Evolutionary conservation across 2,113 vertebrate species (phyloP).

Genomic region (Hippopotamus amphibius): DNA sequence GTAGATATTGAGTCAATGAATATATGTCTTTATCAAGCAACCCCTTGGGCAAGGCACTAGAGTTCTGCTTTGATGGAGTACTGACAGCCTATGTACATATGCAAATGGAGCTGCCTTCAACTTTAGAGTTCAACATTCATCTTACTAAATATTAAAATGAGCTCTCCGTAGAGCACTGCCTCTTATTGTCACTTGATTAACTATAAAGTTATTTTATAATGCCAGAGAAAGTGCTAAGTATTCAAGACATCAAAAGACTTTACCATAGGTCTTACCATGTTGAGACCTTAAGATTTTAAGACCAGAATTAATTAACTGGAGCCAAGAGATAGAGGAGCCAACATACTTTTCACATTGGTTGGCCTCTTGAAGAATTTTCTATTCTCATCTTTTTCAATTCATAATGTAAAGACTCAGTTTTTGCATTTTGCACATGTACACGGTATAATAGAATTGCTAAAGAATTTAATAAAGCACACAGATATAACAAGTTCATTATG

Average conservation of each 20-base stretch:
- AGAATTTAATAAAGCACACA: neutral
- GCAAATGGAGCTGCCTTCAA: conserved; percentile 43
- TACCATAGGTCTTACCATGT: conserved; percentile 57
- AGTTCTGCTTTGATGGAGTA: conserved; percentile 6
- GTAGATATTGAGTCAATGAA: neutral
- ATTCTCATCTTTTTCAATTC: neutral
- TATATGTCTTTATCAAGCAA: neutral
- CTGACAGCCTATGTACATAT: conserved; percentile 42
- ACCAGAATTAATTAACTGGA: conserved; percentile 48
- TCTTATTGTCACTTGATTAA: conserved; percentile 78
- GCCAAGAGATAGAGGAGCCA: neutral
- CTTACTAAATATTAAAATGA: conserved; percentile 77
- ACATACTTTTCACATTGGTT: neutral
- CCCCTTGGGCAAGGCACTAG: neutral
- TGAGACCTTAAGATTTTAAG: conserved; percentile 72
- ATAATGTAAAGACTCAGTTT: neutral
- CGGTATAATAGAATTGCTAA: neutral
- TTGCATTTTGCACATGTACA: neutral
- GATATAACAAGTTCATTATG: neutral
- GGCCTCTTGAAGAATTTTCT: neutral
- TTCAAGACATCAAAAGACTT: conserved; percentile 71
- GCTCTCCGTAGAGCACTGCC: conserved; percentile 63
- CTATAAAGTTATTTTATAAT: conserved; percentile 82
- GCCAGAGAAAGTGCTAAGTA: conserved; percentile 73
- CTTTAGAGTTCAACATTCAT: conserved; percentile 61